phyloP scores from a whole-genome alignment of 2,113 vertebrate species.

The Peromyscus polionotus region DNA sequence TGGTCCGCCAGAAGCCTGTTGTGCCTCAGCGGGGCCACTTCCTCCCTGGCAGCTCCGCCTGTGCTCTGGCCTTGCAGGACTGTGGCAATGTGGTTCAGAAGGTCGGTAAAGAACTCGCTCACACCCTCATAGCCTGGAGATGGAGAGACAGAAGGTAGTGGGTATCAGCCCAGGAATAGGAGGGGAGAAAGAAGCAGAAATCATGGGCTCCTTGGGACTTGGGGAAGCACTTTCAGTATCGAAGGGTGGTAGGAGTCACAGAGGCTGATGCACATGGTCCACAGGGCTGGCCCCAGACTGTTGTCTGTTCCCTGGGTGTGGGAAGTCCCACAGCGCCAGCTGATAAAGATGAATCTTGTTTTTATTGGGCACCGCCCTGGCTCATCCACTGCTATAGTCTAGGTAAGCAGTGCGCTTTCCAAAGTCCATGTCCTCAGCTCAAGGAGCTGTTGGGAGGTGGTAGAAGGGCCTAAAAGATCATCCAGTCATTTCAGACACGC shows the following conservation, averaged over 20 bases:
- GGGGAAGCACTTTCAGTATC: accelerated
- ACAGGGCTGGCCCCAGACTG: background rate
- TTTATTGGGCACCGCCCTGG: accelerated
- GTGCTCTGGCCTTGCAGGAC: slow-evolving; percentile 91
- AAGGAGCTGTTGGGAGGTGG: no score
- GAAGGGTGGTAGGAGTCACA: accelerated
- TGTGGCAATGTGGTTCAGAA: slow-evolving; percentile 96
- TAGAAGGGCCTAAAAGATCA: background rate
- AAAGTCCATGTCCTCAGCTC: background rate
- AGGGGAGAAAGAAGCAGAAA: background rate
- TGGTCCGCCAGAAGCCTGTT: slow-evolving; percentile 87
- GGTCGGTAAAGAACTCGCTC: slow-evolving; percentile 96
- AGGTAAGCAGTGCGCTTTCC: background rate
- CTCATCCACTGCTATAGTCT: background rate
- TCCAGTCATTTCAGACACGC: background rate
- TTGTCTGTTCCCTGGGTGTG: background rate
- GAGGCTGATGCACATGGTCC: accelerated
- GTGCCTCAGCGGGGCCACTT: slow-evolving; percentile 86
- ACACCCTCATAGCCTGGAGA: slow-evolving; percentile 96
- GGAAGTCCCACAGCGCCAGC: background rate
- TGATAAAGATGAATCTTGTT: accelerated
- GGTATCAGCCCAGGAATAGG: accelerated
- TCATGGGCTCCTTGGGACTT: accelerated
- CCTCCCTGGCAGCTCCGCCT: slow-evolving; percentile 82
- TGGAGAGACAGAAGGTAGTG: background rate